These are phyloP conservation scores for Chesias legatella DNA, from an alignment of 2,888 invertebrate species.

Conservation along the genomic window DNA sequence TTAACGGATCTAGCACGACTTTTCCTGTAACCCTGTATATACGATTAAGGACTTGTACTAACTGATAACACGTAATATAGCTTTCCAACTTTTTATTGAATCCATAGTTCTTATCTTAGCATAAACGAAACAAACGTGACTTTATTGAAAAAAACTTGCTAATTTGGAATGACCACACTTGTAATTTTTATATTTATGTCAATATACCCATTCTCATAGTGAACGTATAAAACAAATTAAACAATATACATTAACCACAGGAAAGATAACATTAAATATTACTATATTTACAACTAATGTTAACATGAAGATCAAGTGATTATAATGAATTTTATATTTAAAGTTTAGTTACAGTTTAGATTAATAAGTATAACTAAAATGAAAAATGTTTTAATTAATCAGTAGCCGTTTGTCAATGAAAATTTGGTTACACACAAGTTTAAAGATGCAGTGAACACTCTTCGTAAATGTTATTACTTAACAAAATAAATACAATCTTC, in stretches of 20 bases:
- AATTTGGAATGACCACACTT: constrained; percentile 27
- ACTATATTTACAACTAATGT: constrained; percentile 14
- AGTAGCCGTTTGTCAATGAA: too few species aligned
- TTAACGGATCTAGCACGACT: too few species aligned
- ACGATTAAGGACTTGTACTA: too few species aligned
- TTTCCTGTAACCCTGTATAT: too few species aligned
- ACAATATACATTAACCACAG: neutral
- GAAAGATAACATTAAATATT: constrained; percentile 3
- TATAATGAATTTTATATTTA: too few species aligned
- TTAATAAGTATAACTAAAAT: too few species aligned
- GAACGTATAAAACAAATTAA: constrained; percentile 2
- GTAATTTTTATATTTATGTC: neutral
- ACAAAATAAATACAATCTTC: too few species aligned
- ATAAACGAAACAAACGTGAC: constrained; percentile 23
- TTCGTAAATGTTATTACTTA: too few species aligned
- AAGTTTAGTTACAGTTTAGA: too few species aligned
- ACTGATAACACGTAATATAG: neutral
- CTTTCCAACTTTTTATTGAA: constrained; percentile 19
- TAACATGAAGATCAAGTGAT: neutral
- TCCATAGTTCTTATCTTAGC: constrained; percentile 19
- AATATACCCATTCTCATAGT: constrained; percentile 4
- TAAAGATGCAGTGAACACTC: too few species aligned
- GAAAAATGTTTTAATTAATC: too few species aligned
- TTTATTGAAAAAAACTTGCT: constrained; percentile 16
- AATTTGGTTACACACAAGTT: too few species aligned